phyloP scores from a whole-genome alignment of 2,888 invertebrate species.

The Papilio gigon region DNA sequence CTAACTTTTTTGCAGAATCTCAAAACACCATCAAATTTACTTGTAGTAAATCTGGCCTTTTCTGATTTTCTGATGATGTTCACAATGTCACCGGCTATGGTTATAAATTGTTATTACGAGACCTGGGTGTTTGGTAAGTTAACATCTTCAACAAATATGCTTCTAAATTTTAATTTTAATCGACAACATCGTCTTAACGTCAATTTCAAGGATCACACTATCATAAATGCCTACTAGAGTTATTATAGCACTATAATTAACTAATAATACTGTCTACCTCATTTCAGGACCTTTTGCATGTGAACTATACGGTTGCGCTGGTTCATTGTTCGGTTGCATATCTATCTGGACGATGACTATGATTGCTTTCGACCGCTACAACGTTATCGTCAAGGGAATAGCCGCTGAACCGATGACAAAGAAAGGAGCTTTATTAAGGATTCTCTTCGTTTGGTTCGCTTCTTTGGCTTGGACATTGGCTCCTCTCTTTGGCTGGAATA shows the following conservation, averaged over 20 bases:
- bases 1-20: slow-evolving; percentile 73
- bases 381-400: slow-evolving; percentile 95
- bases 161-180: neutral
- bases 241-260: too few relatives aligned
- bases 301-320: slow-evolving; percentile 92
- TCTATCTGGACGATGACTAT: slow-evolving; percentile 97
- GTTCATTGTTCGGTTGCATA: slow-evolving; percentile 93
- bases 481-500: slow-evolving; percentile 94
- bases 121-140: slow-evolving; percentile 86
- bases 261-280: neutral
- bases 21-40: slow-evolving; percentile 94
- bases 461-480: slow-evolving; percentile 90
- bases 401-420: slow-evolving; percentile 92
- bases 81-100: slow-evolving; percentile 90
- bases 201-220: neutral
- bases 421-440: slow-evolving; percentile 89
- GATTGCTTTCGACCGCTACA: slow-evolving; percentile 96
- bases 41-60: slow-evolving; percentile 95
- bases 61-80: slow-evolving; percentile 96
- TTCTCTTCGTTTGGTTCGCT: slow-evolving; percentile 90
- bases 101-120: slow-evolving; percentile 91
- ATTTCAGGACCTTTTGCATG: slow-evolving; percentile 89
- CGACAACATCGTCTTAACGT: neutral
- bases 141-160: slow-evolving; percentile 70
- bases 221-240: too few relatives aligned